Conservation (phyloP, 2,888 invertebrate species). For the Sarcophaga subvicina region DNA sequence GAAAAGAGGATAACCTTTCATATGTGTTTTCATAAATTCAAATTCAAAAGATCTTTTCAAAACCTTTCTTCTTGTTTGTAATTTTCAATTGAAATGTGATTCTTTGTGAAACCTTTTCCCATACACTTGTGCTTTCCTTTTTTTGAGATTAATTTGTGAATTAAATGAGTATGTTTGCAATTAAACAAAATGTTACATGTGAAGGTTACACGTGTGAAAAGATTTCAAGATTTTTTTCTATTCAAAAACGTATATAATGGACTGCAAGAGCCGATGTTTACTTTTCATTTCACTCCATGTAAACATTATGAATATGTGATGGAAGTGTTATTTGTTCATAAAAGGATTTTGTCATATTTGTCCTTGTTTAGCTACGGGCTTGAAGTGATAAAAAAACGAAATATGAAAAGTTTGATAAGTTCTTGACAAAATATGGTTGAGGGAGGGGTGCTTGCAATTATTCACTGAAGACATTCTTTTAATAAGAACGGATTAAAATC, state of each 20-base stretch:
- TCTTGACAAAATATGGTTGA: too few relatives aligned
- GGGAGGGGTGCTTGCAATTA: too few relatives aligned
- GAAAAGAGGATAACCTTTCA: constrained; percentile 1
- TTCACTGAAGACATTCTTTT: too few relatives aligned
- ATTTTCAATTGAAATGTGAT: too few relatives aligned
- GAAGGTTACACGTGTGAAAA: neutral
- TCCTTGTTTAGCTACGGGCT: neutral
- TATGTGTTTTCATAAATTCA: neutral
- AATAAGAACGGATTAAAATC: too few relatives aligned
- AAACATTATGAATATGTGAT: constrained; percentile 48
- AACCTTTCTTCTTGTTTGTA: too few relatives aligned
- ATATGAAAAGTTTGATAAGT: too few relatives aligned
- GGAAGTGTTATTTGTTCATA: neutral
- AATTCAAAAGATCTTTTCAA: constrained; percentile 8
- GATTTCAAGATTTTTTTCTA: neutral
- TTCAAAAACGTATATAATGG: neutral
- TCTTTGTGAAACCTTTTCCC: too few relatives aligned
- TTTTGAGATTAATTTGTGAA: neutral
- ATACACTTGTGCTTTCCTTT: neutral
- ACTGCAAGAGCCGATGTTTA: constrained; percentile 14
- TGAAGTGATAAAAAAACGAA: neutral
- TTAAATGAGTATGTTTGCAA: neutral
- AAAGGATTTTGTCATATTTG: neutral
- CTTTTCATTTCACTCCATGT: constrained; percentile 22
- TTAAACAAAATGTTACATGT: neutral